Percentiles rank a stretch among this genome's conserved stretches.
These are phyloP conservation scores for Enteromius radiatus DNA, from an alignment of 2,797 vertebrate species.

Conservation along the genomic window DNA sequence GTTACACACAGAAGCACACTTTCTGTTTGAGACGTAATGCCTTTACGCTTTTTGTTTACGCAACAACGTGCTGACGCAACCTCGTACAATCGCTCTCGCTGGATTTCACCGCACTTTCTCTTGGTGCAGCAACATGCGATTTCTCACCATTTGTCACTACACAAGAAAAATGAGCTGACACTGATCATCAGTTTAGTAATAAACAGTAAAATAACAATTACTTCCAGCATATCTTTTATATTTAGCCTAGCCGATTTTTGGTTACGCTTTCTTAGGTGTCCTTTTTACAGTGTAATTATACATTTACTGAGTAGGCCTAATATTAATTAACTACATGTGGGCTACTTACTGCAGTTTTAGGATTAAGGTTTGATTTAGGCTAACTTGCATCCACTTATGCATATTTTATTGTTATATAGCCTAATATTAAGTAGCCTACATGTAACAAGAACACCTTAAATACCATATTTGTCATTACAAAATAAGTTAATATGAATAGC, in stretches of 20 bases:
- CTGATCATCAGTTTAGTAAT: neutral
- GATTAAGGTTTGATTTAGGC: neutral
- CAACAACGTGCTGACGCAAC: neutral
- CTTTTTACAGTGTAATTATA: neutral
- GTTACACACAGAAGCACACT: neutral
- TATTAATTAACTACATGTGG: neutral
- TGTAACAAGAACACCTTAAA: too few relatives aligned
- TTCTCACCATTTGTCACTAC: neutral
- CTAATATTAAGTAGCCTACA: too few relatives aligned
- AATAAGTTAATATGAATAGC: too few relatives aligned
- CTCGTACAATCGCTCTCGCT: neutral
- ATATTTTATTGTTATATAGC: neutral
- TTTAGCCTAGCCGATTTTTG: neutral
- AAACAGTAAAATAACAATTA: neutral
- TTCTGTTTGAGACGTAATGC: slow-evolving; percentile 17
- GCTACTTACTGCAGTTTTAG: neutral
- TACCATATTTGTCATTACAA: too few relatives aligned
- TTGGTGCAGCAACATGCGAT: neutral
- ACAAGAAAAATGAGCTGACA: too few relatives aligned
- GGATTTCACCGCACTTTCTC: slow-evolving; percentile 12
- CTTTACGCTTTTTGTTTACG: neutral
- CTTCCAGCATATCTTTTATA: neutral
- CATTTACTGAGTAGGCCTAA: neutral
- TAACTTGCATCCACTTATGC: neutral
- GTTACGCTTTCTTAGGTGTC: neutral